Percentiles rank a stretch among this genome's conserved stretches.
Evolutionary conservation across 2,113 vertebrate genomes (phyloP).

Genomic region (Aplodontia rufa): DNA sequence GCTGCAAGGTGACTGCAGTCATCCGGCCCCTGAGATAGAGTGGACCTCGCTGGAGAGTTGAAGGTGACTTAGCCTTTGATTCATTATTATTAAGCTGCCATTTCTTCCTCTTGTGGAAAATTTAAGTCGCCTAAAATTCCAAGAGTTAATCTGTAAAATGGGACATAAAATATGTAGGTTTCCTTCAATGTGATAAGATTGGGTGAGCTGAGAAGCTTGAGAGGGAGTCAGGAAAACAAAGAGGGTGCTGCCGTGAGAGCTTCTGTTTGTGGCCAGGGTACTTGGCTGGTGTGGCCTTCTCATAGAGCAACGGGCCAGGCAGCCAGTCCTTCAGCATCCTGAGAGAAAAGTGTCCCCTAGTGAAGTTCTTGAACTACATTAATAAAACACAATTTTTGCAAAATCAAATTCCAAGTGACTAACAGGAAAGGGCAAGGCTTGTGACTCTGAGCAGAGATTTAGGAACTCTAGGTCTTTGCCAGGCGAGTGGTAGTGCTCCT

Average conservation of each 20-base stretch:
- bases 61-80: too few relatives aligned
- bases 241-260: fast-evolving
- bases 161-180: background rate
- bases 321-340: fast-evolving
- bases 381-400: background rate
- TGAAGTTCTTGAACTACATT: background rate
- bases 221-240: background rate
- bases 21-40: fast-evolving
- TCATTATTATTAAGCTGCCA: background rate
- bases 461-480: fast-evolving
- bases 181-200: background rate
- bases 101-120: background rate
- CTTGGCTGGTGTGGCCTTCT: too few relatives aligned
- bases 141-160: background rate
- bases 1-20: background rate
- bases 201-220: background rate
- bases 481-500: fast-evolving
- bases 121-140: background rate
- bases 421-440: background rate
- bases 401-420: background rate
- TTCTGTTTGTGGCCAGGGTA: fast-evolving
- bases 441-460: background rate
- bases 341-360: background rate
- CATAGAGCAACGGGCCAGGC: background rate
- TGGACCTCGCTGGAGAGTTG: background rate